phyloP scores from a whole-genome alignment of 1,140 invertebrate genomes.

The Drosophila ambigua region DNA sequence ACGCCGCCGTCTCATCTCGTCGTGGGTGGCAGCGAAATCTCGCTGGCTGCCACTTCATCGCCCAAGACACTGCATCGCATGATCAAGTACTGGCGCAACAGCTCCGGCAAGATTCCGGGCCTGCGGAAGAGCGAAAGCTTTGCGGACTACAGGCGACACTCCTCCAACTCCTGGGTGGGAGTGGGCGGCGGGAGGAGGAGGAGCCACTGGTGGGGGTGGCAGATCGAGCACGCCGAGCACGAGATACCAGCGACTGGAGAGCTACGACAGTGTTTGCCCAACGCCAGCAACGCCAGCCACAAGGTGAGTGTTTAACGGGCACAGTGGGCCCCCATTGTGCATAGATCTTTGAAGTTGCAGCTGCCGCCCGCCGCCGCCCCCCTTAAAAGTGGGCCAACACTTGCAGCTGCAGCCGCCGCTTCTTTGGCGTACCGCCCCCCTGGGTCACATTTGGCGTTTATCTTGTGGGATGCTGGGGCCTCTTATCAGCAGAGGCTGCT shows the following conservation, averaged over 20 bases:
- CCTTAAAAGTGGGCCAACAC: slow-evolving; percentile 54
- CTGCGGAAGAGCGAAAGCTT: slow-evolving; percentile 76
- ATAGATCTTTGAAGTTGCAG: slow-evolving; percentile 17
- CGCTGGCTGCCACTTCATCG: slow-evolving; percentile 29
- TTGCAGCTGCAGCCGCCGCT: slow-evolving; percentile 18
- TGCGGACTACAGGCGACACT: slow-evolving; percentile 66
- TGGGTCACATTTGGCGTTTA: neutral
- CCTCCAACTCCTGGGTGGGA: slow-evolving; percentile 20
- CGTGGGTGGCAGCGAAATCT: slow-evolving; percentile 25
- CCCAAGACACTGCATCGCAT: slow-evolving; percentile 67
- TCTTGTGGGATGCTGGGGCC: slow-evolving; percentile 8
- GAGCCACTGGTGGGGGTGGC: slow-evolving; percentile 4
- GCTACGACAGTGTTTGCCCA: slow-evolving; percentile 66
- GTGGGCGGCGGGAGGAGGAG: slow-evolving; percentile 2
- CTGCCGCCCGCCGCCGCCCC: neutral
- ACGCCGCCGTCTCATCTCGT: neutral
- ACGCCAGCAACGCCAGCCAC: slow-evolving; percentile 45
- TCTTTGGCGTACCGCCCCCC: slow-evolving; percentile 46
- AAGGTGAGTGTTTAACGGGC: slow-evolving; percentile 51
- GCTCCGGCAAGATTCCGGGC: slow-evolving; percentile 61
- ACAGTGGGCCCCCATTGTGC: no score
- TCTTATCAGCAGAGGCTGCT: slow-evolving; percentile 33
- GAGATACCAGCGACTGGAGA: slow-evolving; percentile 74
- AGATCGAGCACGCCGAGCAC: slow-evolving; percentile 39
- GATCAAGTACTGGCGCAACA: slow-evolving; percentile 80